Evolutionary conservation across 2,888 invertebrate genomes (phyloP).

Genomic region (Zootermopsis nevadensis): DNA sequence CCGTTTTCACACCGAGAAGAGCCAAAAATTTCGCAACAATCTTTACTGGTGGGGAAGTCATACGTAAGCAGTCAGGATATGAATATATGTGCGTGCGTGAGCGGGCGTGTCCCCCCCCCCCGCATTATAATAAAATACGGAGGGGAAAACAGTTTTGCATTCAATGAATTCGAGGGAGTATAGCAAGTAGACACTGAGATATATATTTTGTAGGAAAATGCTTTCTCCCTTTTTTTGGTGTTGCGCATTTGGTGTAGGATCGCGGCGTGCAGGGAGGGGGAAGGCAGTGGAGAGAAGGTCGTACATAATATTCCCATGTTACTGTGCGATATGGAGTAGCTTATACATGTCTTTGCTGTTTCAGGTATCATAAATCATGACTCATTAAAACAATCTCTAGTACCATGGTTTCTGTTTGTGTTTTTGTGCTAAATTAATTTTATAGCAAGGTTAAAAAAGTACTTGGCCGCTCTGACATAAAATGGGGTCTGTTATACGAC

Average conservation of each 20-base stretch:
- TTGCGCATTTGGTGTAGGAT: neutral
- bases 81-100: neutral
- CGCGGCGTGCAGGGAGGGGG: neutral
- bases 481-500: neutral
- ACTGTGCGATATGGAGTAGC: conserved; percentile 3
- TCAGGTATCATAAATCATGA: conserved; percentile 33
- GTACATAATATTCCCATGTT: conserved; percentile 20
- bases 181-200: conserved; percentile 22
- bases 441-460: neutral
- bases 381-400: conserved; percentile 32
- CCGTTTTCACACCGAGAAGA: neutral
- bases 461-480: neutral
- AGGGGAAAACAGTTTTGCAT: conserved; percentile 38
- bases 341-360: conserved; percentile 16
- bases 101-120: conserved; percentile 20
- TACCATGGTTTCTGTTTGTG: neutral
- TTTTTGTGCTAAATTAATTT: conserved; percentile 19
- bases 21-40: conserved; percentile 32
- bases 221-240: neutral
- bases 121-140: conserved; percentile 43
- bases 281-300: neutral
- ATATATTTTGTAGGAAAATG: neutral
- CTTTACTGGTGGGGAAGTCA: conserved; percentile 28
- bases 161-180: conserved; percentile 41
- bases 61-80: conserved; percentile 1